These are phyloP conservation scores for Todiramphus chloris DNA, from an alignment of 2,113 vertebrate genomes.

Conservation along the genomic window DNA sequence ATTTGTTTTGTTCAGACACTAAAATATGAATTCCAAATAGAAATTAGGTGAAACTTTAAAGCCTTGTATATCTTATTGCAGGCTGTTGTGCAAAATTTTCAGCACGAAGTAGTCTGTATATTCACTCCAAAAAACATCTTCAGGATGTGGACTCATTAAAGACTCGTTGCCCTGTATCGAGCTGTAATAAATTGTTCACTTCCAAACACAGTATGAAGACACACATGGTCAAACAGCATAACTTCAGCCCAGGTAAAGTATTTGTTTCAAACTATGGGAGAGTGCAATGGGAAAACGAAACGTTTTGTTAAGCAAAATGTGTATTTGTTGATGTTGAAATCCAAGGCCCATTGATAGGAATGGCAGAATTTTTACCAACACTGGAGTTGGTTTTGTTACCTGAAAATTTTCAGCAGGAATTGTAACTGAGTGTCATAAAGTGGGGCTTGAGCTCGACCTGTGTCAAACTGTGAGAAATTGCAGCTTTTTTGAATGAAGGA, in stretches of 20 bases:
- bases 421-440: not conserved
- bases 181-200: constrained; percentile 90
- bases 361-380: not conserved
- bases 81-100: constrained; percentile 97
- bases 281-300: not conserved
- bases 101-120: constrained; percentile 96
- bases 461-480: not conserved
- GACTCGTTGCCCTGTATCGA: constrained; percentile 88
- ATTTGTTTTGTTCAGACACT: not conserved
- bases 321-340: not conserved
- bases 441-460: not conserved
- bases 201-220: constrained; percentile 94
- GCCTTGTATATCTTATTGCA: constrained; percentile 48
- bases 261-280: not conserved
- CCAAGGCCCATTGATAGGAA: not conserved
- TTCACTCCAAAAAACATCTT: constrained; percentile 96
- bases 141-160: constrained; percentile 85
- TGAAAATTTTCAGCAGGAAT: not conserved
- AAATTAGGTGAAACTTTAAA: not conserved
- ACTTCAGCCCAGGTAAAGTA: constrained; percentile 83
- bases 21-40: not conserved
- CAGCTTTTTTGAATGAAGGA: not conserved
- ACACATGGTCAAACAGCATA: constrained; percentile 93
- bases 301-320: not conserved
- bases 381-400: not conserved